A percentile compares a stretch with the other conserved stretches of the same genome.
Evolutionary conservation across 2,113 vertebrate species (phyloP).

Genomic region (Ceyx melanurus): DNA sequence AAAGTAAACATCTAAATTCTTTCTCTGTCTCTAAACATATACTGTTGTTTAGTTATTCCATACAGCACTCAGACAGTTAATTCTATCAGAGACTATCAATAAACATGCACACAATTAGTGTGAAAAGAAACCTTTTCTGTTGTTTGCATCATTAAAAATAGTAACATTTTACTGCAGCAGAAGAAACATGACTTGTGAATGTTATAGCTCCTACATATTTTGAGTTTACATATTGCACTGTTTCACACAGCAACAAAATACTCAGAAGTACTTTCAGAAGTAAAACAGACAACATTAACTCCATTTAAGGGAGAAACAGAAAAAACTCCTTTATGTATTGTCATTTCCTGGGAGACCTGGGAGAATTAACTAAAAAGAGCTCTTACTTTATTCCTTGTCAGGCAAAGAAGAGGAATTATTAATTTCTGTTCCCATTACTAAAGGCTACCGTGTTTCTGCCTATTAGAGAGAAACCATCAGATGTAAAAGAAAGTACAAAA

Average conservation of each 20-base stretch:
- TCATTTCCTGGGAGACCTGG: background rate
- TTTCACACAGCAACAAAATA: background rate
- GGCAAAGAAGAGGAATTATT: background rate
- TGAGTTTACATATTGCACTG: background rate
- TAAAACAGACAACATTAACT: background rate
- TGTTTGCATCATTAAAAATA: background rate
- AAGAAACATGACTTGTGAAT: background rate
- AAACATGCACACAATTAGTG: background rate
- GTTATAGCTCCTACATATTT: background rate
- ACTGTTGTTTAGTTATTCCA: background rate
- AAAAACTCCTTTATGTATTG: background rate
- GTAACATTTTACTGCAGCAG: background rate
- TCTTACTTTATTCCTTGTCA: background rate
- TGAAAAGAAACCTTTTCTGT: background rate
- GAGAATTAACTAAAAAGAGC: background rate
- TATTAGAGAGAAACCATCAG: background rate
- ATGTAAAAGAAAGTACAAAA: background rate
- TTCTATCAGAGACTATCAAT: background rate
- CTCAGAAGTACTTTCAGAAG: background rate
- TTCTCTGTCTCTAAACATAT: background rate
- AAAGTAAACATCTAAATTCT: background rate
- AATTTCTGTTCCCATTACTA: background rate
- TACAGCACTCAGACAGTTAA: background rate
- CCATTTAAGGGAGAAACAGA: background rate
- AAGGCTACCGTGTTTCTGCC: background rate